A percentile compares a stretch with the other conserved stretches of the same genome.
Evolutionary conservation across 2,888 invertebrate genomes (phyloP).

Genomic region (Fissipunctia ypsillon): DNA sequence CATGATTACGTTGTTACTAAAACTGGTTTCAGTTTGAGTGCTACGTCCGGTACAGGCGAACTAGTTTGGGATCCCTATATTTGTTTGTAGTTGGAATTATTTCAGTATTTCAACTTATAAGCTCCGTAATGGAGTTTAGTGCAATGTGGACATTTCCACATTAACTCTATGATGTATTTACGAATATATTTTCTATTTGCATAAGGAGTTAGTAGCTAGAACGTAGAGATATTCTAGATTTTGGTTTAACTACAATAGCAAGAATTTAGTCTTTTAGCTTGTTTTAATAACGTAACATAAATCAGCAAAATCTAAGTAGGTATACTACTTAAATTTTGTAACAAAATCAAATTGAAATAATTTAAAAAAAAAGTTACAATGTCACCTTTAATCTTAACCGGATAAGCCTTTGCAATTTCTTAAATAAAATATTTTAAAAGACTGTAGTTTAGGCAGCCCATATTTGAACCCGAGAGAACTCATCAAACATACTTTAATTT

Average conservation of each 20-base stretch:
- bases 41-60: slow-evolving; percentile 11
- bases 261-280: background rate
- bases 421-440: background rate
- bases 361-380: too few relatives aligned
- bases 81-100: slow-evolving; percentile 28
- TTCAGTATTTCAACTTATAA: slow-evolving; percentile 28
- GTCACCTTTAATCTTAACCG: background rate
- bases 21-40: slow-evolving; percentile 1
- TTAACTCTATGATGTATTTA: slow-evolving; percentile 5
- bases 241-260: background rate
- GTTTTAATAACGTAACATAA: background rate
- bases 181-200: background rate
- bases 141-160: slow-evolving; percentile 13
- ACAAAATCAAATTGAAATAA: background rate
- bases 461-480: slow-evolving; percentile 1
- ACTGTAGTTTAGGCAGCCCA: background rate
- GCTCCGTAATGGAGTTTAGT: slow-evolving; percentile 7
- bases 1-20: slow-evolving; percentile 3
- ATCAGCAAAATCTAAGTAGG: background rate
- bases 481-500: too few relatives aligned
- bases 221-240: too few relatives aligned
- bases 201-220: background rate
- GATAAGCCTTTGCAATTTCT: background rate
- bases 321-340: too few relatives aligned
- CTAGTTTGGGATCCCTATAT: slow-evolving; percentile 12